A percentile compares a stretch with the other conserved stretches of the same genome.
Evolutionary conservation across 1,140 invertebrate genomes (phyloP).

Genomic region (Rhopalosiphum padi): DNA sequence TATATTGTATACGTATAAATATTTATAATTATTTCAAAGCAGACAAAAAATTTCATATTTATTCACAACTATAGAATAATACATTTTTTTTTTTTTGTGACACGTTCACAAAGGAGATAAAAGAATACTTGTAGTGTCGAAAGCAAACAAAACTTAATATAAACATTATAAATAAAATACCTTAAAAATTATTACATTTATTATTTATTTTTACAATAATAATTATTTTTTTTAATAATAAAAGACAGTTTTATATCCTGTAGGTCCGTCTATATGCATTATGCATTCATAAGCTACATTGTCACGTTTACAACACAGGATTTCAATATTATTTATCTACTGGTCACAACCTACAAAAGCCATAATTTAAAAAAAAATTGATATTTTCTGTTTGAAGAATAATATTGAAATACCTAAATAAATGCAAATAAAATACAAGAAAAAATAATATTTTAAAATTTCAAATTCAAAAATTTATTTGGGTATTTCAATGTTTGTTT

Average conservation of each 20-base stretch:
- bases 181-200: conserved; percentile 7
- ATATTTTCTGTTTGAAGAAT: background rate
- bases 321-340: background rate
- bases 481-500: background rate
- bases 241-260: conserved; percentile 39
- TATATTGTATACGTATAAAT: background rate
- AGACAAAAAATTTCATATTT: background rate
- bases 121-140: background rate
- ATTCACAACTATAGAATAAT: conserved; percentile 19
- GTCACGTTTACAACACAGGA: background rate
- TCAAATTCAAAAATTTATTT: background rate
- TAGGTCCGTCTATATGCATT: conserved; percentile 45
- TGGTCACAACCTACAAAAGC: background rate
- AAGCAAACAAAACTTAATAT: conserved; percentile 30
- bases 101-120: background rate
- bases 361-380: background rate
- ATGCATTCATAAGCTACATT: conserved; percentile 30
- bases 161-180: conserved; percentile 38
- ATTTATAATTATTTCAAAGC: conserved; percentile 32
- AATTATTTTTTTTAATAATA: conserved; percentile 11
- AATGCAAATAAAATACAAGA: background rate
- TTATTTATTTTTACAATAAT: conserved; percentile 4
- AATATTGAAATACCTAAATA: background rate
- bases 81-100: conserved; percentile 16
- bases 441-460: background rate